A percentile compares a stretch with the other conserved stretches of the same genome.
Conservation (phyloP, 2,797 vertebrate genomes). For the Alectoris magna region DNA sequence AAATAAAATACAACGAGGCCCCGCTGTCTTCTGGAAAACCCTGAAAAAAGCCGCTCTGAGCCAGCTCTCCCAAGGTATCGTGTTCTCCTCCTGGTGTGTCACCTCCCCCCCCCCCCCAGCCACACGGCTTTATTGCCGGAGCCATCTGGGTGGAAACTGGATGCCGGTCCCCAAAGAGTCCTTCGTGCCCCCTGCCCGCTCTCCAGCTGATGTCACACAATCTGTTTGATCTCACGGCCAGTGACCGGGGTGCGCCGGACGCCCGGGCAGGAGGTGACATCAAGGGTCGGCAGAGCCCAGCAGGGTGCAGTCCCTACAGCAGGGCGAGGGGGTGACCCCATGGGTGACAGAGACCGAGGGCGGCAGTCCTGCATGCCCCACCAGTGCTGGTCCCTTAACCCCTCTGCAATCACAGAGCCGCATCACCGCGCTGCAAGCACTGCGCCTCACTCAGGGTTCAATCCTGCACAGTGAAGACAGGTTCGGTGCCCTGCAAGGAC, state of each 20-base stretch:
- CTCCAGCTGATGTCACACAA: constrained; percentile 69
- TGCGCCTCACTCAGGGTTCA: not conserved
- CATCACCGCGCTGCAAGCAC: not conserved
- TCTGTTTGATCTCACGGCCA: constrained; percentile 51
- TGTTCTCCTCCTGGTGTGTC: constrained; percentile 18
- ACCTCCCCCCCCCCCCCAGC: not conserved
- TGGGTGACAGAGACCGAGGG: not conserved
- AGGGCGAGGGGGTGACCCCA: not conserved
- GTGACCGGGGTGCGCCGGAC: constrained; percentile 15
- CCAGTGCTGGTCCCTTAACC: not conserved
- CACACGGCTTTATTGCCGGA: not conserved
- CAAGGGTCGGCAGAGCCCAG: not conserved
- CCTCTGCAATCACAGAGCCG: no score
- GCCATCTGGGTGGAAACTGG: constrained; percentile 69
- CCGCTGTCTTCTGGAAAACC: constrained; percentile 18
- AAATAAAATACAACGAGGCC: constrained; percentile 20
- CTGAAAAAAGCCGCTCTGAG: not conserved
- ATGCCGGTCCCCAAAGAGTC: constrained; percentile 31
- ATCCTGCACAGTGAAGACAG: not conserved
- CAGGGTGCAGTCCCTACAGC: not conserved
- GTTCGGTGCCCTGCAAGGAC: constrained; percentile 33
- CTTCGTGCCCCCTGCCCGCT: constrained; percentile 31
- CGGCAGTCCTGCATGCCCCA: accelerated
- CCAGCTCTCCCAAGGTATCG: constrained; percentile 56
- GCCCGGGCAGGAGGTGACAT: not conserved